Conservation (phyloP, 2,797 vertebrate genomes). For the Anguilla anguilla region DNA sequence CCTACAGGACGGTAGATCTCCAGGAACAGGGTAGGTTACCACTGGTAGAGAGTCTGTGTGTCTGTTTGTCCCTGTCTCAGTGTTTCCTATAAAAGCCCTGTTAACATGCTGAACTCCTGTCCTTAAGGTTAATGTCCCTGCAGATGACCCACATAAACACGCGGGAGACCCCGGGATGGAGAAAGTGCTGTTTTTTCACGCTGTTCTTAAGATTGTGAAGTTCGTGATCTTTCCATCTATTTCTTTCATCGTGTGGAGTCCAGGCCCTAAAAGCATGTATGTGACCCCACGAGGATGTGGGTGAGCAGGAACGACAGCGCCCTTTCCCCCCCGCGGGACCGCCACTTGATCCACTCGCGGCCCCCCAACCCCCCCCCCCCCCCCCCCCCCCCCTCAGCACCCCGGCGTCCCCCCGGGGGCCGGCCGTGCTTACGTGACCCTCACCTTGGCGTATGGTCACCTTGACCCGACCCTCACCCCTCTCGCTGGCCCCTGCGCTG, state of each 20-base stretch:
- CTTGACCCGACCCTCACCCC: slow-evolving; percentile 81
- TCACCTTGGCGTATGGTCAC: slow-evolving; percentile 86
- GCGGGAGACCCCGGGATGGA: background rate
- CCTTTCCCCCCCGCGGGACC: slow-evolving; percentile 64
- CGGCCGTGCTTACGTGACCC: slow-evolving; percentile 82
- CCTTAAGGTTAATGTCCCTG: background rate
- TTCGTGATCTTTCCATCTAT: background rate
- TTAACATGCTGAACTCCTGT: background rate
- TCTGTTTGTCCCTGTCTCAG: background rate
- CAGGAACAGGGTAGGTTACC: no score
- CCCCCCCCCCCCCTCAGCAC: slow-evolving; percentile 39
- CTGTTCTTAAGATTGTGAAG: background rate
- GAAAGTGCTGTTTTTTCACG: background rate
- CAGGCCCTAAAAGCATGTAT: slow-evolving; percentile 35
- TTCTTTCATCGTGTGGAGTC: background rate
- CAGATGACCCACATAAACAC: background rate
- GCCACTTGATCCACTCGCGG: slow-evolving; percentile 71
- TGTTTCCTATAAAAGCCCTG: background rate
- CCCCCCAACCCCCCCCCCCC: slow-evolving; percentile 43
- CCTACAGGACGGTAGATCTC: no score
- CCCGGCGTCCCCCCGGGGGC: slow-evolving; percentile 70
- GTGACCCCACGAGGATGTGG: slow-evolving; percentile 17
- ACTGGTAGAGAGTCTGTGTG: background rate
- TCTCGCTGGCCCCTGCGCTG: slow-evolving; percentile 16
- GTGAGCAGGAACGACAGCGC: slow-evolving; percentile 51